Conservation (phyloP, 2,888 invertebrate genomes). For the Gymnosoma rotundatum region DNA sequence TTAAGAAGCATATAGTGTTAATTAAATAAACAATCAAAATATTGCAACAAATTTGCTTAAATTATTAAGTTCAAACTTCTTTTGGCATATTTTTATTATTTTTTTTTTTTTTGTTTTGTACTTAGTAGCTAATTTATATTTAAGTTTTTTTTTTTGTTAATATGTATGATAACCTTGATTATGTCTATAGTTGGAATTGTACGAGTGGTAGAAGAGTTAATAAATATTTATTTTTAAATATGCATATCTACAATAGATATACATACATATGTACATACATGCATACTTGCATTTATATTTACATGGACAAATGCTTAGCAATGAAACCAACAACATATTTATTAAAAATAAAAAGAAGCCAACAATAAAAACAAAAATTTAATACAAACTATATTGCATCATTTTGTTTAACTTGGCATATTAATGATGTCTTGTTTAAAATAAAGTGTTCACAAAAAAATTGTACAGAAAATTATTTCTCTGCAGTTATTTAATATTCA, state of each 20-base stretch:
- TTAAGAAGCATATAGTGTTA: neutral
- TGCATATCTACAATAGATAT: no score
- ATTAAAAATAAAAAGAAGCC: constrained; percentile 48
- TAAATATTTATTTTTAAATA: neutral
- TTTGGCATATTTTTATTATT: neutral
- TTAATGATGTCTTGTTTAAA: constrained; percentile 55
- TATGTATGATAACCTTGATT: constrained; percentile 36
- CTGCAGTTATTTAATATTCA: constrained; percentile 20
- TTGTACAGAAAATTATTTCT: constrained; percentile 1
- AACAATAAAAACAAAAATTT: constrained; percentile 25
- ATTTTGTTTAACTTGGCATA: constrained; percentile 58
- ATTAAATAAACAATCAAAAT: constrained; percentile 18
- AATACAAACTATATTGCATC: constrained; percentile 59
- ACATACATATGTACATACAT: no score
- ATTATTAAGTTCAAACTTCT: constrained; percentile 1
- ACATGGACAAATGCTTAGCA: constrained; percentile 45
- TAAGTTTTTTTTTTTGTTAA: constrained; percentile 13
- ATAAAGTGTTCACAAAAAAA: constrained; percentile 25
- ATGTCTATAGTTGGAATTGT: no score
- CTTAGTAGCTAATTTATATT: neutral
- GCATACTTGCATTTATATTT: constrained; percentile 10
- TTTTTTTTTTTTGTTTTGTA: neutral
- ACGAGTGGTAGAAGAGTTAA: neutral
- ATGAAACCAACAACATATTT: constrained; percentile 6
- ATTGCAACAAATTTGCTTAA: constrained; percentile 28